phyloP scores from a whole-genome alignment of 2,888 invertebrate genomes.

The Dastarcus helophoroides region DNA sequence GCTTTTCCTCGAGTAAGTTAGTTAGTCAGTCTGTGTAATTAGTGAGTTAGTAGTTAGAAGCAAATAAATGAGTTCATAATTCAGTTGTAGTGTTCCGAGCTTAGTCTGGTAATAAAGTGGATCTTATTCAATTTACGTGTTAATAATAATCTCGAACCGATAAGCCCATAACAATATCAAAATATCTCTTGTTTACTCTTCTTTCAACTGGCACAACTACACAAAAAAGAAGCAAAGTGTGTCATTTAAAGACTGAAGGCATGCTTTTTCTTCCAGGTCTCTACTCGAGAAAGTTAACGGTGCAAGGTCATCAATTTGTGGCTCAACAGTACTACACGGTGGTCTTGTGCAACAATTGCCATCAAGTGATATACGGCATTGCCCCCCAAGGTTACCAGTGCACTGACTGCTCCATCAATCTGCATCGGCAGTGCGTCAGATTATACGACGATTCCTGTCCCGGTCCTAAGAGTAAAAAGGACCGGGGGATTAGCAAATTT shows the following conservation, averaged over 20 bases:
- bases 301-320: slow-evolving; percentile 83
- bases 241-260: not conserved
- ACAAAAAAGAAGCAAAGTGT: too few relatives aligned
- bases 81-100: too few relatives aligned
- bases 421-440: slow-evolving; percentile 35
- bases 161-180: too few relatives aligned
- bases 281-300: slow-evolving; percentile 43
- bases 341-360: slow-evolving; percentile 89
- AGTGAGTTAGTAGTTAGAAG: too few relatives aligned
- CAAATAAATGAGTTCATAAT: too few relatives aligned
- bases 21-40: too few relatives aligned
- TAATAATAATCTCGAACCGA: too few relatives aligned
- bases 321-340: slow-evolving; percentile 81
- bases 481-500: slow-evolving; percentile 30
- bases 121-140: too few relatives aligned
- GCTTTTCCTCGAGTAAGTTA: too few relatives aligned
- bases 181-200: too few relatives aligned
- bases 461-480: slow-evolving; percentile 34
- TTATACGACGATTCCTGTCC: slow-evolving; percentile 36
- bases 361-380: slow-evolving; percentile 84
- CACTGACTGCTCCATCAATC: slow-evolving; percentile 41
- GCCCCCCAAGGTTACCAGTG: slow-evolving; percentile 97
- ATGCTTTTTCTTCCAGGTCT: slow-evolving; percentile 6
- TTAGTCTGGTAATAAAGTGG: too few relatives aligned
- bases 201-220: slow-evolving; percentile 1